Evolutionary conservation across 2,797 vertebrate genomes (phyloP).

Genomic region (Lepilemur ruficaudatus): DNA sequence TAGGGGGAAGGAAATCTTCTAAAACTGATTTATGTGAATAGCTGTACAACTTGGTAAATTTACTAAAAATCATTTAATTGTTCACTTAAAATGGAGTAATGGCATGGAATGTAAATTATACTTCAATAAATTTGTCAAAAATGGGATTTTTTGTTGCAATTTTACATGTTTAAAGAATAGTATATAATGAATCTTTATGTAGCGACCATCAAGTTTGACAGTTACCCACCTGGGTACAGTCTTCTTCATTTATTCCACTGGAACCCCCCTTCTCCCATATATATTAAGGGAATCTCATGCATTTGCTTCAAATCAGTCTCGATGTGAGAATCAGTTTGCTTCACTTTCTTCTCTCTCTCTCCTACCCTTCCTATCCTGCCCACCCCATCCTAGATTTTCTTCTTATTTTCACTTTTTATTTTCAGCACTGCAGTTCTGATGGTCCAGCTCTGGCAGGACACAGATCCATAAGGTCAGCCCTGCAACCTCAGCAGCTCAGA

Average conservation of each 20-base stretch:
- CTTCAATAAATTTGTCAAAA: too few species aligned
- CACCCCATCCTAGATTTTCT: not conserved
- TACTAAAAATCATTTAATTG: too few species aligned
- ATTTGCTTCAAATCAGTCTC: not conserved
- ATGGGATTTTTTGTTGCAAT: too few species aligned
- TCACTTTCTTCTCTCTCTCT: not conserved
- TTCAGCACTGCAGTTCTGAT: constrained; percentile 37
- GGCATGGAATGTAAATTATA: too few species aligned
- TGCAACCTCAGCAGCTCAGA: not conserved
- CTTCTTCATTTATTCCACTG: not conserved
- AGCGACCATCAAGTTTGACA: not conserved
- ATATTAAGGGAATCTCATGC: not conserved
- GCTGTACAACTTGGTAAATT: too few species aligned
- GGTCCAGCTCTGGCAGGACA: not conserved
- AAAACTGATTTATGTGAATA: too few species aligned
- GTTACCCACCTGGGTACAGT: not conserved
- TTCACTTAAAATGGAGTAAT: too few species aligned
- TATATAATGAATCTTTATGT: not conserved
- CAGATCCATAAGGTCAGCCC: not conserved
- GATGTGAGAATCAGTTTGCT: not conserved
- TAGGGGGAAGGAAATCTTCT: too few species aligned
- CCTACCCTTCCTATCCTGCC: not conserved
- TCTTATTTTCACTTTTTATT: constrained; percentile 45
- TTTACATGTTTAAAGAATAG: not conserved
- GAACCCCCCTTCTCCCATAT: not conserved